Conservation (phyloP, 2,888 invertebrate species). For the Entomobrya proxima region DNA sequence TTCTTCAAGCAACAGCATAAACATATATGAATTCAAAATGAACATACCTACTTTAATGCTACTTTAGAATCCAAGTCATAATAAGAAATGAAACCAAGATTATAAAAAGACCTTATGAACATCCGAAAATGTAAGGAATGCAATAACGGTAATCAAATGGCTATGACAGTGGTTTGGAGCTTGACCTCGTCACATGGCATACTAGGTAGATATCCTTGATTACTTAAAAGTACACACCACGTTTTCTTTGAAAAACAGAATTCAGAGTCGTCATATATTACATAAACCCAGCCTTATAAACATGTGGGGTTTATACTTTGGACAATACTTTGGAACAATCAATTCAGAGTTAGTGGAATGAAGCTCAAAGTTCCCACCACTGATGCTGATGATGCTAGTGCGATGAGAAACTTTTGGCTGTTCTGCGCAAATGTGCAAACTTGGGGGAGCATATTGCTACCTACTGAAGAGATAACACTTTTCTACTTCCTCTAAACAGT, state of each 20-base stretch:
- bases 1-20: slow-evolving; percentile 53
- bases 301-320: not conserved
- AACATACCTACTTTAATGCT: not conserved
- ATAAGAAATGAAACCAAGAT: not conserved
- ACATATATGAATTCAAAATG: not conserved
- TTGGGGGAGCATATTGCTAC: slow-evolving; percentile 23
- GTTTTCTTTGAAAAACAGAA: not conserved
- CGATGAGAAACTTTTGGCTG: slow-evolving; percentile 14
- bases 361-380: not conserved
- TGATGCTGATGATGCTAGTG: slow-evolving; percentile 8
- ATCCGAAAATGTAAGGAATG: slow-evolving; percentile 50
- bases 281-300: not conserved
- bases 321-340: slow-evolving; percentile 28
- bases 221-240: not conserved
- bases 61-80: not conserved
- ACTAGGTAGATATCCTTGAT: not conserved
- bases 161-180: not conserved
- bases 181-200: slow-evolving; percentile 3
- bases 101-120: not conserved
- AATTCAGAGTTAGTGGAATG: slow-evolving; percentile 35
- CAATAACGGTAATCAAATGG: slow-evolving; percentile 45
- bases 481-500: slow-evolving; percentile 27
- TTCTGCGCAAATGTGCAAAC: slow-evolving; percentile 59
- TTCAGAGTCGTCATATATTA: not conserved
- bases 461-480: slow-evolving; percentile 32